Conservation (phyloP, 2,888 invertebrate genomes). For the Loripinus fragilis region DNA sequence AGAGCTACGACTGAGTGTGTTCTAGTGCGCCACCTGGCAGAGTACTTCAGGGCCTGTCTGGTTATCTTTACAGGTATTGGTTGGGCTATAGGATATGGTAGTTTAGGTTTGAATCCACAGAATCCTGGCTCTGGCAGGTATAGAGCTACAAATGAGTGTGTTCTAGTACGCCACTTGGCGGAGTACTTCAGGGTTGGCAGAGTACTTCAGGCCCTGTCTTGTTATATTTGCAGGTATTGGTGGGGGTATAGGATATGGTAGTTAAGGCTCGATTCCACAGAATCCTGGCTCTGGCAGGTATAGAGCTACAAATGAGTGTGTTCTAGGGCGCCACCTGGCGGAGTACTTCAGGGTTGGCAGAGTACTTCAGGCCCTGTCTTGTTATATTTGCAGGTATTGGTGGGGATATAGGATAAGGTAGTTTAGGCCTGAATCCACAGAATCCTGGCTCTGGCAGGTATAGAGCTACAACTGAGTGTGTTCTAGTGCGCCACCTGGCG, state of each 20-base stretch:
- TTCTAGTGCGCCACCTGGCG: conserved; percentile 82
- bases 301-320: conserved; percentile 76
- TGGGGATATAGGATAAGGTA: conserved; percentile 82
- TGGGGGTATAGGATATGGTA: conserved; percentile 82
- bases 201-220: conserved; percentile 83
- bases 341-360: conserved; percentile 81
- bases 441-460: conserved; percentile 84
- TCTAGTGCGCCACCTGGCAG: conserved; percentile 82
- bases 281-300: conserved; percentile 84
- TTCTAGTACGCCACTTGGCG: conserved; percentile 82
- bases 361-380: conserved; percentile 83
- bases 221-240: conserved; percentile 81
- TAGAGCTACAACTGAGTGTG: conserved; percentile 76
- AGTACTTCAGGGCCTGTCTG: too few species aligned
- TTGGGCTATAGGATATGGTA: conserved; percentile 82
- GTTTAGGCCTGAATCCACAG: conserved; percentile 84
- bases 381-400: too few species aligned
- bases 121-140: conserved; percentile 84
- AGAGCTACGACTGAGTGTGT: conserved; percentile 78
- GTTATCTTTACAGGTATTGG: too few species aligned
- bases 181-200: conserved; percentile 82
- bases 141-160: conserved; percentile 76
- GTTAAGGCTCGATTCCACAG: conserved; percentile 84
- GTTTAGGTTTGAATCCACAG: conserved; percentile 84
- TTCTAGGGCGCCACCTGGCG: conserved; percentile 82